phyloP scores from a whole-genome alignment of 1,140 invertebrate genomes.

The Drosophila suzukii region DNA sequence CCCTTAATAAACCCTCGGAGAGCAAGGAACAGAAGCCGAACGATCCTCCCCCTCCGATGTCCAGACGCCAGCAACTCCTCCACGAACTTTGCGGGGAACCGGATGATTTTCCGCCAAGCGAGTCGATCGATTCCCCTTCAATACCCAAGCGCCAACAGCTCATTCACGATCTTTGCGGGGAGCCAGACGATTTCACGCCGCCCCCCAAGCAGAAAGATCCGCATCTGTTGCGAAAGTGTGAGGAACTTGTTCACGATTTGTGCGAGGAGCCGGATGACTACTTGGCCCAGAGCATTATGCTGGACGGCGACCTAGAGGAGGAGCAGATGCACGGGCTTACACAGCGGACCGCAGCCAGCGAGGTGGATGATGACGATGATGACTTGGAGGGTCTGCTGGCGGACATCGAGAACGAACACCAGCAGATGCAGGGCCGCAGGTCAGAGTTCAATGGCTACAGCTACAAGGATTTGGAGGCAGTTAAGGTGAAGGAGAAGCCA shows the following conservation, averaged over 20 bases:
- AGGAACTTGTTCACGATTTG: constrained; percentile 1
- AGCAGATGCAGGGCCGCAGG: constrained; percentile 55
- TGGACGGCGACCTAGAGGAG: constrained; percentile 65
- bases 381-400: constrained; percentile 68
- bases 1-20: constrained; percentile 3
- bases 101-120: neutral
- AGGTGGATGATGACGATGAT: constrained; percentile 39
- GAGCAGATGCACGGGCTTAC: constrained; percentile 36
- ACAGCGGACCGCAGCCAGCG: constrained; percentile 1
- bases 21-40: neutral
- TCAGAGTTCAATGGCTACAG: constrained; percentile 65
- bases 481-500: constrained; percentile 9
- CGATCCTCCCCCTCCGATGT: constrained; percentile 1
- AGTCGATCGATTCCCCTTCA: neutral
- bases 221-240: constrained; percentile 15
- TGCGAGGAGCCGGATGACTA: constrained; percentile 44
- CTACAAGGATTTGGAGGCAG: constrained; percentile 28
- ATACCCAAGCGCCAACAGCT: neutral
- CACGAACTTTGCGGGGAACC: constrained; percentile 21
- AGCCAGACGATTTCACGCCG: constrained; percentile 9
- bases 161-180: constrained; percentile 12
- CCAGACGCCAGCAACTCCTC: constrained; percentile 16
- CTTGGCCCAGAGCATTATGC: constrained; percentile 53
- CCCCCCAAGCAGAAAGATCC: neutral
- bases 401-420: constrained; percentile 65